Evolutionary conservation across 1,140 invertebrate species (phyloP).

Genomic region (Penaeus japonicus): DNA sequence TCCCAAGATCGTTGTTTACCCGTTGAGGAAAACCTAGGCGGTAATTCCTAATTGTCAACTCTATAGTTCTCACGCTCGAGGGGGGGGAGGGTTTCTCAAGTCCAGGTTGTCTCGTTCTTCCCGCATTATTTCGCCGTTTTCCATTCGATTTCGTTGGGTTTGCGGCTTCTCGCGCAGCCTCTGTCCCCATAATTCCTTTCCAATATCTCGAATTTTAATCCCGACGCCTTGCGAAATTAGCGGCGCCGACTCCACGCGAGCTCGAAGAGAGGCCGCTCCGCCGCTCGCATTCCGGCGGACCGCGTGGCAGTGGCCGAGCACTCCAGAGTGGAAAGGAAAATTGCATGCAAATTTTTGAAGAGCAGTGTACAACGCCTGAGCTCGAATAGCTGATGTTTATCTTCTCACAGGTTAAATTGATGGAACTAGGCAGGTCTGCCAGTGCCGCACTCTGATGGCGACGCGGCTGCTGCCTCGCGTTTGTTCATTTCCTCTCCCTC

Average conservation of each 20-base stretch:
- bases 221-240: no score
- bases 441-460: neutral
- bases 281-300: no score
- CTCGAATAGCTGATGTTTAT: constrained; percentile 44
- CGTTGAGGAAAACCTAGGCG: neutral
- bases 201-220: no score
- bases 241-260: no score
- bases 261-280: no score
- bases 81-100: neutral
- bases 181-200: no score
- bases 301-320: neutral
- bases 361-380: constrained; percentile 25
- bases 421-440: constrained; percentile 20
- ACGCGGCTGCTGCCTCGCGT: no score
- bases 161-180: no score
- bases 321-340: neutral
- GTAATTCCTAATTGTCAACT: constrained; percentile 13
- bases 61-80: constrained; percentile 22
- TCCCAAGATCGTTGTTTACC: neutral
- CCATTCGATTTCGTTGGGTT: no score
- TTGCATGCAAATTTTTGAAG: constrained; percentile 36
- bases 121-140: no score
- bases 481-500: no score
- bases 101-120: no score
- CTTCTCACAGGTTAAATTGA: constrained; percentile 47